phyloP scores from a whole-genome alignment of 2,113 vertebrate species.

The Lepus europaeus region DNA sequence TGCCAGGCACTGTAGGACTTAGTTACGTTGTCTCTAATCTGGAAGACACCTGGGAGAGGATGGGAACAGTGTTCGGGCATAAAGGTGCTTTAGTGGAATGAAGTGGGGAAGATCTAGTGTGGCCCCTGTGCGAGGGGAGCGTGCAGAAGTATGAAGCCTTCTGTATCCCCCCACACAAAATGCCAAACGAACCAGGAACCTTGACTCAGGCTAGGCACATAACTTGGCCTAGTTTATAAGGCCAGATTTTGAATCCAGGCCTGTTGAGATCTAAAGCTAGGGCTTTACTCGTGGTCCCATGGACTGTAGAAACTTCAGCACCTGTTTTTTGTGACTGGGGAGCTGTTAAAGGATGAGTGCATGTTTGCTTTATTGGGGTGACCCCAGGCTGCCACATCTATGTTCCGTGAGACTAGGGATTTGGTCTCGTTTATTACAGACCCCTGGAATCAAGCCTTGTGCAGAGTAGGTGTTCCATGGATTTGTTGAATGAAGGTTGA shows the following conservation, averaged over 20 bases:
- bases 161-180: too few relatives aligned
- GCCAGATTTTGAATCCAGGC: conserved; percentile 6
- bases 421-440: conserved; percentile 36
- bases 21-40: background rate
- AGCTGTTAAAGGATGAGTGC: background rate
- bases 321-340: background rate
- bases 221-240: background rate
- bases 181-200: too few relatives aligned
- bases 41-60: background rate
- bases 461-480: background rate
- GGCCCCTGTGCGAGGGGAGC: too few relatives aligned
- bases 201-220: background rate
- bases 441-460: conserved; percentile 30
- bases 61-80: background rate
- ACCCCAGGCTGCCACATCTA: background rate
- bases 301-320: background rate
- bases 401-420: background rate
- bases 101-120: too few relatives aligned
- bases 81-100: too few relatives aligned
- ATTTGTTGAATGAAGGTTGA: conserved; percentile 49
- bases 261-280: background rate
- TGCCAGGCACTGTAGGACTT: background rate
- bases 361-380: conserved; percentile 26
- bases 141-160: too few relatives aligned
- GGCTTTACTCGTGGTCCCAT: background rate